Percentiles rank a stretch among this genome's conserved stretches.
phyloP scores from a whole-genome alignment of 2,113 vertebrate genomes.

The Artemisiospiza belli region DNA sequence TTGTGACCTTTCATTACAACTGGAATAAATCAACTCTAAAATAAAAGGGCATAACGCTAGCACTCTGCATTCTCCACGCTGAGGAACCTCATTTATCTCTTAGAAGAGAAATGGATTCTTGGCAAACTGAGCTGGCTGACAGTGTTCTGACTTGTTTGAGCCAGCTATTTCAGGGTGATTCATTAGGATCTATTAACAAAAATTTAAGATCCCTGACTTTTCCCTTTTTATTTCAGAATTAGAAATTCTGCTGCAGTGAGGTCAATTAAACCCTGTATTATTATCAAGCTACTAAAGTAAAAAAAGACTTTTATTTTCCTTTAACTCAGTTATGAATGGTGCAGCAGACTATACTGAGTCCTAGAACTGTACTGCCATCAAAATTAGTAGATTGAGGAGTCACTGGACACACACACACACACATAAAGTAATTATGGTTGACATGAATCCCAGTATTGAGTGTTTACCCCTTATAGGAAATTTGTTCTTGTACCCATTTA shows the following conservation, averaged over 20 bases:
- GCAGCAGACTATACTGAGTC: not conserved
- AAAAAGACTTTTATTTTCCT: slow-evolving; percentile 32
- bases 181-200: slow-evolving; percentile 74
- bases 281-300: slow-evolving; percentile 55
- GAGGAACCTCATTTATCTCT: slow-evolving; percentile 43
- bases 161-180: slow-evolving; percentile 70
- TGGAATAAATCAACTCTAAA: slow-evolving; percentile 59
- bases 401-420: not conserved
- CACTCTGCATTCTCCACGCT: slow-evolving; percentile 13
- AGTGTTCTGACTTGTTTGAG: slow-evolving; percentile 66
- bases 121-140: slow-evolving; percentile 65
- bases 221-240: slow-evolving; percentile 71
- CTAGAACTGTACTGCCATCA: not conserved
- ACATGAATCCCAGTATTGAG: not conserved
- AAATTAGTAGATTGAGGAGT: not conserved
- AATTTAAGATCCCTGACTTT: slow-evolving; percentile 72
- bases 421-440: not conserved
- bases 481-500: not conserved
- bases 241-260: slow-evolving; percentile 67
- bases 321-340: slow-evolving; percentile 14
- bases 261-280: slow-evolving; percentile 71
- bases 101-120: slow-evolving; percentile 50
- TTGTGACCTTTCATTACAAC: slow-evolving; percentile 44
- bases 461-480: not conserved
- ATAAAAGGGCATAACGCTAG: slow-evolving; percentile 31